Evolutionary conservation across 2,888 invertebrate species (phyloP).

Genomic region (Tinea trinotella): DNA sequence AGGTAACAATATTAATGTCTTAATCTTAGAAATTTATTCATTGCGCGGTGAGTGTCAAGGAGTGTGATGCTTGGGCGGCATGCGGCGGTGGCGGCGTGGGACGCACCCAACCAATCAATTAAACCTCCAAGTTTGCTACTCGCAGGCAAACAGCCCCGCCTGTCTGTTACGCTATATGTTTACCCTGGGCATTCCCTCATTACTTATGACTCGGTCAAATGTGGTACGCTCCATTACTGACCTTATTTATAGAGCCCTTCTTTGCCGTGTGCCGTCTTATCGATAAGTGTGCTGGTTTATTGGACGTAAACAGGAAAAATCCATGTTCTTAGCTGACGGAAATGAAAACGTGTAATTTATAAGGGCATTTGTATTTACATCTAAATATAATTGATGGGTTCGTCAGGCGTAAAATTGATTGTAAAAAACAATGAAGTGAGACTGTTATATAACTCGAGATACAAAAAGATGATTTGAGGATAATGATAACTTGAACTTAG

Average conservation of each 20-base stretch:
- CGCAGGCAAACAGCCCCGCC: conserved; percentile 22
- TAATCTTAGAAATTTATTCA: conserved; percentile 49
- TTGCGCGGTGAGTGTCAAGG: conserved; percentile 27
- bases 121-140: conserved; percentile 34
- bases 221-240: conserved; percentile 19
- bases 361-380: background rate
- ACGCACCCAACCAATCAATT: conserved; percentile 61
- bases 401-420: background rate
- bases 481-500: conserved; percentile 6
- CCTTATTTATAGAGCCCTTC: conserved; percentile 26
- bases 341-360: background rate
- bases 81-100: conserved; percentile 22
- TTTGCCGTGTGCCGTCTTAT: conserved; percentile 29
- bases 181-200: conserved; percentile 52
- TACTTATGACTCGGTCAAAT: conserved; percentile 34
- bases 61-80: conserved; percentile 7
- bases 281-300: conserved; percentile 26
- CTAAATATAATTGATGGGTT: too few relatives aligned
- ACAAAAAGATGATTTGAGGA: background rate
- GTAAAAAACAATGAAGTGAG: background rate
- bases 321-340: background rate
- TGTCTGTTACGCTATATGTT: conserved; percentile 59
- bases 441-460: background rate
- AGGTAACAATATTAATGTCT: conserved; percentile 40
- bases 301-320: conserved; percentile 17